Conservation (phyloP, 2,888 invertebrate species). For the Epistrophella euchroma region DNA sequence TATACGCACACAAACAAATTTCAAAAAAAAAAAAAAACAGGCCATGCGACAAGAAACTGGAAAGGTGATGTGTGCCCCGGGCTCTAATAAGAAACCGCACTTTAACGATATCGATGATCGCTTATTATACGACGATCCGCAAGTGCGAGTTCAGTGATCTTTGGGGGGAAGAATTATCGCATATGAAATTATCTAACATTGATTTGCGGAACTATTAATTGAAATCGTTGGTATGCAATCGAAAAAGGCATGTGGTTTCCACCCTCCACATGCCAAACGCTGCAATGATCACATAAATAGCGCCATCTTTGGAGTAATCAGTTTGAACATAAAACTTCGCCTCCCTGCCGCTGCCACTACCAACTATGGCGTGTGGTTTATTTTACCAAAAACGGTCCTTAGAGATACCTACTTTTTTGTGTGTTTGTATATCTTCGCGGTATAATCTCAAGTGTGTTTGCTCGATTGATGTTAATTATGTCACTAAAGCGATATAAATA, state of each 20-base stretch:
- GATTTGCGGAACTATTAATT: conserved; percentile 74
- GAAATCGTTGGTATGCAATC: conserved; percentile 55
- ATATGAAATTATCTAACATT: conserved; percentile 73
- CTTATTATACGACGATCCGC: not conserved
- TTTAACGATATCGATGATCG: conserved; percentile 31
- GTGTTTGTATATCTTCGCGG: not conserved
- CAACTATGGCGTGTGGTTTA: conserved; percentile 26
- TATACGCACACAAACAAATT: not conserved
- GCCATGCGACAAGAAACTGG: conserved; percentile 53
- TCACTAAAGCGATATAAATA: conserved; percentile 58
- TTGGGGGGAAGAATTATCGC: conserved; percentile 53
- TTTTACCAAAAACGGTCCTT: conserved; percentile 46
- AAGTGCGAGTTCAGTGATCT: conserved; percentile 66
- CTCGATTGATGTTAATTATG: conserved; percentile 61
- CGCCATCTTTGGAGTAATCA: conserved; percentile 56
- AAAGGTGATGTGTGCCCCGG: conserved; percentile 24
- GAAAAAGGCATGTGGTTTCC: conserved; percentile 34
- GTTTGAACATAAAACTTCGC: conserved; percentile 5
- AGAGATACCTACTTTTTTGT: conserved; percentile 10
- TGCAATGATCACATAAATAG: conserved; percentile 3
- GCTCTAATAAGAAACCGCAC: conserved; percentile 3
- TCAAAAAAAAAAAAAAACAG: conserved; percentile 33
- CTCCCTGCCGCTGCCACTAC: not conserved
- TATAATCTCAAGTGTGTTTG: conserved; percentile 5
- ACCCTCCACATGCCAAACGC: not conserved